These are phyloP conservation scores for Formicarius rufipectus DNA, from an alignment of 2,113 vertebrate genomes.

Conservation along the genomic window DNA sequence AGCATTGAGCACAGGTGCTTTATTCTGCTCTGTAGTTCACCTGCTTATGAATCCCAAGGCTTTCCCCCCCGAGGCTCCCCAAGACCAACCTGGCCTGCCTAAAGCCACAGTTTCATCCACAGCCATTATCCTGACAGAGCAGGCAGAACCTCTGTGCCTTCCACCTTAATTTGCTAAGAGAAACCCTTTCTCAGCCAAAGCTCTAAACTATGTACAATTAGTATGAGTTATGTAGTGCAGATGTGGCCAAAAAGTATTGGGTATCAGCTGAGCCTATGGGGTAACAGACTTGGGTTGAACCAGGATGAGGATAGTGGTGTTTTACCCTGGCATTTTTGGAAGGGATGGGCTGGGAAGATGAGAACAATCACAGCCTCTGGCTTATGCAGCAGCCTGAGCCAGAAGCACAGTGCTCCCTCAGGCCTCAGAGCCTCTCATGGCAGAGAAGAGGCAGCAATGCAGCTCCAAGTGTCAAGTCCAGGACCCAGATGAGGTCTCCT, in stretches of 20 bases:
- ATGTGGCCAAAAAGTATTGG: background rate
- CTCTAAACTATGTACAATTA: background rate
- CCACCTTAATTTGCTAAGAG: background rate
- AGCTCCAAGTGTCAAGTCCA: background rate
- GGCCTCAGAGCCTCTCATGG: accelerated
- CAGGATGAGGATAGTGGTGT: background rate
- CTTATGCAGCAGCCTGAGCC: background rate
- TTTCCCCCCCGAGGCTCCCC: background rate
- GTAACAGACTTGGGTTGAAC: background rate
- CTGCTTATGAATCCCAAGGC: background rate
- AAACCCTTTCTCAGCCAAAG: background rate
- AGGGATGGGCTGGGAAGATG: background rate
- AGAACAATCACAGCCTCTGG: background rate
- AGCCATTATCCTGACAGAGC: background rate
- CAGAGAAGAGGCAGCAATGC: background rate
- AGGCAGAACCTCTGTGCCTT: background rate
- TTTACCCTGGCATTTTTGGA: background rate
- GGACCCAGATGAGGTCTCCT: background rate
- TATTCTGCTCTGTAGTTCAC: background rate
- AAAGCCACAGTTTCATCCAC: background rate
- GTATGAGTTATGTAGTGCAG: background rate
- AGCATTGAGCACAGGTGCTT: background rate
- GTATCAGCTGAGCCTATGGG: background rate
- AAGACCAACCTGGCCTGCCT: background rate
- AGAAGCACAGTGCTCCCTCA: background rate